Conservation (phyloP, 2,113 vertebrate genomes). For the Thymallus thymallus region DNA sequence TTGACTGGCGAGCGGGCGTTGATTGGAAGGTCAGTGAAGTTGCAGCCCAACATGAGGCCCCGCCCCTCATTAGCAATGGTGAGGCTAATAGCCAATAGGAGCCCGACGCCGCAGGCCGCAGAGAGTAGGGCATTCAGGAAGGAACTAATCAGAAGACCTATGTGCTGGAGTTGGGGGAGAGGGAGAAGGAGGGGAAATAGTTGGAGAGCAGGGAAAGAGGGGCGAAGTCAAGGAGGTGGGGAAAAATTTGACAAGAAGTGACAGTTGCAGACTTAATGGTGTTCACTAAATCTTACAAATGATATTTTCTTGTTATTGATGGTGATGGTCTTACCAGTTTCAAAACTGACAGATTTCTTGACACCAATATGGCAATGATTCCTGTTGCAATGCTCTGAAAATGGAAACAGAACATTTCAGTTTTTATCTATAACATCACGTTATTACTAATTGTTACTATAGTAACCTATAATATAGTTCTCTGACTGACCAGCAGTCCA, state of each 20-base stretch:
- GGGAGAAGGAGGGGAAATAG: background rate
- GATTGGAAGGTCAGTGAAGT: constrained; percentile 68
- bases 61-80: constrained; percentile 77
- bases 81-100: constrained; percentile 80
- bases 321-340: constrained; percentile 68
- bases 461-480: background rate
- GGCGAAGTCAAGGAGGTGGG: background rate
- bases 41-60: constrained; percentile 82
- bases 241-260: background rate
- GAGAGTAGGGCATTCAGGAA: constrained; percentile 82
- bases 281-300: background rate
- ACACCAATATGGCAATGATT: constrained; percentile 85
- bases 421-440: too few species aligned
- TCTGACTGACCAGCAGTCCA: constrained; percentile 81
- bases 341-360: constrained; percentile 74
- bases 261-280: background rate
- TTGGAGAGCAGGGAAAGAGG: background rate
- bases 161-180: constrained; percentile 72
- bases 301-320: background rate
- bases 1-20: constrained; percentile 73
- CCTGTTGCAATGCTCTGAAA: constrained; percentile 83
- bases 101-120: constrained; percentile 78
- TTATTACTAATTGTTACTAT: background rate
- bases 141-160: constrained; percentile 76
- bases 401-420: background rate